Evolutionary conservation across 2,113 vertebrate genomes (phyloP).

Genomic region (Zonotrichia leucophrys): DNA sequence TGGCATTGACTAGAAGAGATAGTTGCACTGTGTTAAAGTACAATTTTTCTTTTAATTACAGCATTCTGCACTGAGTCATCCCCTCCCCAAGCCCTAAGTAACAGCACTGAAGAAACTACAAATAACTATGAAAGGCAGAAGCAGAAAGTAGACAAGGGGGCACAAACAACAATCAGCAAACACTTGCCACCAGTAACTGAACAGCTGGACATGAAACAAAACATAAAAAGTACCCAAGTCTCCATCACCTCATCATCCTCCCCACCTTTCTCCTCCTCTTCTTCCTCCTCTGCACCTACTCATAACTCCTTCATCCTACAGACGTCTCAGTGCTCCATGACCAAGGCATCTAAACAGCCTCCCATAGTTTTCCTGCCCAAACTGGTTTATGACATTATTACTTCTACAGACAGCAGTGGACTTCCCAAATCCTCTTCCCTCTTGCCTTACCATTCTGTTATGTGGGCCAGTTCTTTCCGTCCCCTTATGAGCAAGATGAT

Average conservation of each 20-base stretch:
- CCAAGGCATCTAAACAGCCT: constrained; percentile 82
- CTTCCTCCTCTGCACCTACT: constrained; percentile 72
- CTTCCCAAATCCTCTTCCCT: constrained; percentile 93
- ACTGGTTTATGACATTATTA: constrained; percentile 87
- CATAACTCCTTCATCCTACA: constrained; percentile 64
- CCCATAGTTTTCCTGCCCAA: constrained; percentile 92
- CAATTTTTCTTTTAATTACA: constrained; percentile 49
- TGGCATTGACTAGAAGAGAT: background rate
- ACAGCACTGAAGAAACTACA: constrained; percentile 50
- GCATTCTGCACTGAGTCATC: constrained; percentile 60
- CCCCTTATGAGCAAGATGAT: constrained; percentile 94
- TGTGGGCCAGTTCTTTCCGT: constrained; percentile 94
- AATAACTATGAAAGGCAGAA: constrained; percentile 54
- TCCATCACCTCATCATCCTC: constrained; percentile 48
- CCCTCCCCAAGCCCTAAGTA: constrained; percentile 14
- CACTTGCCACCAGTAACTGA: constrained; percentile 45
- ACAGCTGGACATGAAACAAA: constrained; percentile 51
- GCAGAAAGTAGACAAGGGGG: constrained; percentile 38
- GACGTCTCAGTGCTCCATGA: constrained; percentile 83
- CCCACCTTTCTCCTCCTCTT: constrained; percentile 75
- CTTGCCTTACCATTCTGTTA: constrained; percentile 88
- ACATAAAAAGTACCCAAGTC: constrained; percentile 40
- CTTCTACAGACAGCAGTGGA: constrained; percentile 86
- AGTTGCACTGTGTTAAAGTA: background rate
- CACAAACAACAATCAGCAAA: constrained; percentile 30